Percentiles rank a stretch among this genome's conserved stretches.
These are phyloP conservation scores for Varanus komodoensis DNA, from an alignment of 2,113 vertebrate species.

Conservation along the genomic window DNA sequence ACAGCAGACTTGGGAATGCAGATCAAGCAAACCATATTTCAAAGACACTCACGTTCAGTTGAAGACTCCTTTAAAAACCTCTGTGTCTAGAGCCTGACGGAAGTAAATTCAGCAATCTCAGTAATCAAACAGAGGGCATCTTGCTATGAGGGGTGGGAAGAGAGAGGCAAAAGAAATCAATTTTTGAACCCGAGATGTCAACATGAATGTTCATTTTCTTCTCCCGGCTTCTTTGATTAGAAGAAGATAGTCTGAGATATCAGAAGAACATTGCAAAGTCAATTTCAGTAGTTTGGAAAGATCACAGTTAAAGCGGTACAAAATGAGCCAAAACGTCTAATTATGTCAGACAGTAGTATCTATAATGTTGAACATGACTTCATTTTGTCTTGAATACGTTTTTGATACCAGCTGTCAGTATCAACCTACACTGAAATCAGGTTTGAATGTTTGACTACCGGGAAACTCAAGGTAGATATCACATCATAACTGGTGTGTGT, in stretches of 20 bases:
- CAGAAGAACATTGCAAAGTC: slow-evolving; percentile 50
- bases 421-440: slow-evolving; percentile 33
- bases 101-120: background rate
- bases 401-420: slow-evolving; percentile 33
- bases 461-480: background rate
- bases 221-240: slow-evolving; percentile 57
- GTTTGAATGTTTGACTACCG: slow-evolving; percentile 38
- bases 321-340: slow-evolving; percentile 51
- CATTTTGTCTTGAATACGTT: slow-evolving; percentile 55
- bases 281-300: slow-evolving; percentile 47
- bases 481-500: slow-evolving; percentile 12
- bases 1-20: background rate
- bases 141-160: slow-evolving; percentile 15
- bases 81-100: slow-evolving; percentile 36
- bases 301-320: slow-evolving; percentile 44
- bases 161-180: slow-evolving; percentile 33
- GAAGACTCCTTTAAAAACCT: slow-evolving; percentile 39
- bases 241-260: slow-evolving; percentile 47
- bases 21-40: slow-evolving; percentile 46
- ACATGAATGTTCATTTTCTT: slow-evolving; percentile 56
- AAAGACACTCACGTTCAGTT: slow-evolving; percentile 42
- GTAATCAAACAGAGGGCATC: slow-evolving; percentile 35
- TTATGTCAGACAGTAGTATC: slow-evolving; percentile 59
- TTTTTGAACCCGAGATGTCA: slow-evolving; percentile 46
- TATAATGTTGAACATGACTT: slow-evolving; percentile 60